These are phyloP conservation scores for Drosophila nigritarsus DNA, from an alignment of 2,888 invertebrate genomes.

Conservation along the genomic window DNA sequence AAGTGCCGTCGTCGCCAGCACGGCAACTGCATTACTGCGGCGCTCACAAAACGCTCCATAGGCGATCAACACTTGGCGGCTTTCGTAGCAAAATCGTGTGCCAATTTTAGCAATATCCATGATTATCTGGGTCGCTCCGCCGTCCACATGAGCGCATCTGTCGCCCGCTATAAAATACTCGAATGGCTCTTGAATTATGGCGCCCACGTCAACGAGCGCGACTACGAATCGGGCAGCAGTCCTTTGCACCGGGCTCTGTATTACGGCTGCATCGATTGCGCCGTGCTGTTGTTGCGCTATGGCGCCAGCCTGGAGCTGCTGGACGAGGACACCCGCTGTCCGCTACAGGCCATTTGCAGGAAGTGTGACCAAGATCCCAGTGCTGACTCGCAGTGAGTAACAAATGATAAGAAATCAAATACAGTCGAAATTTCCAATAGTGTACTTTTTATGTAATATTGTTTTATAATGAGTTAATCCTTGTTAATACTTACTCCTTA, in stretches of 20 bases:
- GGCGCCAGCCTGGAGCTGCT: slow-evolving; percentile 85
- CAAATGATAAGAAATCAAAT: neutral
- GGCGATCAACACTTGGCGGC: slow-evolving; percentile 87
- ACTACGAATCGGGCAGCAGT: slow-evolving; percentile 88
- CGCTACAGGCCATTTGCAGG: slow-evolving; percentile 82
- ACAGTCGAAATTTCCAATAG: neutral
- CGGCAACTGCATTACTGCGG: slow-evolving; percentile 86
- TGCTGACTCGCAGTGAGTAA: slow-evolving; percentile 55
- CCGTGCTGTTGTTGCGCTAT: slow-evolving; percentile 89
- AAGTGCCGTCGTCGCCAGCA: slow-evolving; percentile 86
- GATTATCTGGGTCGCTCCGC: slow-evolving; percentile 91
- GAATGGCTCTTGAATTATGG: slow-evolving; percentile 90
- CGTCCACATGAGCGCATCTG: slow-evolving; percentile 91
- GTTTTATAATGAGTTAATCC: neutral
- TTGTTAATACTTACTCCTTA: neutral
- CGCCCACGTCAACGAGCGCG: slow-evolving; percentile 80
- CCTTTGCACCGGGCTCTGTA: slow-evolving; percentile 92
- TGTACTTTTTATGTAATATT: neutral
- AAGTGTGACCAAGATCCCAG: slow-evolving; percentile 83
- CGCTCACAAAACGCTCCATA: slow-evolving; percentile 88
- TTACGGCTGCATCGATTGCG: slow-evolving; percentile 92
- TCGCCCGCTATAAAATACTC: slow-evolving; percentile 89
- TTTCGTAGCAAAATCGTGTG: slow-evolving; percentile 87
- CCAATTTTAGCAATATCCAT: slow-evolving; percentile 87
- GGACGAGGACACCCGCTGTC: slow-evolving; percentile 81